Percentiles rank a stretch among this genome's conserved stretches.
phyloP scores from a whole-genome alignment of 2,888 invertebrate species.

The Idaea straminata region DNA sequence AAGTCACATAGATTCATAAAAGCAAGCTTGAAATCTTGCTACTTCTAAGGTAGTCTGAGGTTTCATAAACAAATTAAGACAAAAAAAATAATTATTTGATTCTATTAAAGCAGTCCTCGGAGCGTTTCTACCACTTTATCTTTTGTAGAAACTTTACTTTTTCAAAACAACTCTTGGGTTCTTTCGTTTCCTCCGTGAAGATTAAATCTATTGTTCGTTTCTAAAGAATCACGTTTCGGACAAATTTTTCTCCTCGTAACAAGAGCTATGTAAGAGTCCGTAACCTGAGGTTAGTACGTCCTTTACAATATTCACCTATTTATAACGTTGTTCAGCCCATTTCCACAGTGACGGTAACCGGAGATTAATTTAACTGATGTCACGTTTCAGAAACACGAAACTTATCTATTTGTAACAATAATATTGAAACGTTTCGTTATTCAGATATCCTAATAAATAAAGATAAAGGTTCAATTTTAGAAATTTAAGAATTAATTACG shows the following conservation, averaged over 20 bases:
- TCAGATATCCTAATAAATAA: background rate
- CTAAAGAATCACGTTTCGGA: constrained; percentile 67
- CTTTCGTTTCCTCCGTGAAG: constrained; percentile 49
- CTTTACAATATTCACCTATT: constrained; percentile 50
- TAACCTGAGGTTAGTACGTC: constrained; percentile 57
- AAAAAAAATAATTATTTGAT: background rate
- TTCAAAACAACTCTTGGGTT: background rate
- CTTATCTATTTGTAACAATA: constrained; percentile 13
- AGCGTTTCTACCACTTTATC: background rate
- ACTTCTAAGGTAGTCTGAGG: background rate
- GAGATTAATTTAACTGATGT: constrained; percentile 52
- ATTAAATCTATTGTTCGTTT: constrained; percentile 72
- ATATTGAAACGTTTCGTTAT: constrained; percentile 16
- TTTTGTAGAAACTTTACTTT: constrained; percentile 1
- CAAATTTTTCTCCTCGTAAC: constrained; percentile 61
- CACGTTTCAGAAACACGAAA: constrained; percentile 39
- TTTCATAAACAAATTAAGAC: background rate
- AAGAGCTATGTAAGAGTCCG: constrained; percentile 50
- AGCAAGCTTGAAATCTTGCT: background rate
- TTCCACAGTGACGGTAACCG: constrained; percentile 55
- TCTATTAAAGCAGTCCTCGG: background rate
- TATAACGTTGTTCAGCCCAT: constrained; percentile 58
- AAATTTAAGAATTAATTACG: too few relatives aligned
- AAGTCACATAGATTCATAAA: background rate
- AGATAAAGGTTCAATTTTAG: too few relatives aligned